Conservation (phyloP, 2,888 invertebrate species). For the Zaprionus obscuricornis region DNA sequence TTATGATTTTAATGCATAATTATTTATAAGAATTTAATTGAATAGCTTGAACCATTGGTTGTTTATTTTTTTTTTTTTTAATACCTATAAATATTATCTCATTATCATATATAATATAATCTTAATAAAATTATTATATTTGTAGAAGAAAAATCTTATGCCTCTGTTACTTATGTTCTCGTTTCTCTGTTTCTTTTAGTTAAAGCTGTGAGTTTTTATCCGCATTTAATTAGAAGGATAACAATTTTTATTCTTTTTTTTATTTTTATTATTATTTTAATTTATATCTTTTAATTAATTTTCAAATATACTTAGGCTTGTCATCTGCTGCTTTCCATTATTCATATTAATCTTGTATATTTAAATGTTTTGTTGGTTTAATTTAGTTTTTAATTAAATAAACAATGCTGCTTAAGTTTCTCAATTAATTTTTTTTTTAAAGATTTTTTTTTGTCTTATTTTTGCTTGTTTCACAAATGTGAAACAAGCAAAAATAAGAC, state of each 20-base stretch:
- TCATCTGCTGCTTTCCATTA: no score
- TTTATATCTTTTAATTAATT: slow-evolving; percentile 49
- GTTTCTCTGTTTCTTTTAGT: no score
- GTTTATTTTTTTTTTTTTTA: slow-evolving; percentile 55
- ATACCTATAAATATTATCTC: slow-evolving; percentile 68
- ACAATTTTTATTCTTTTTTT: slow-evolving; percentile 64
- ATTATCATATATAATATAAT: slow-evolving; percentile 63
- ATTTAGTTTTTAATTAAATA: slow-evolving; percentile 42
- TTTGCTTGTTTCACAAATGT: no score
- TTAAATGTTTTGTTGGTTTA: slow-evolving; percentile 26
- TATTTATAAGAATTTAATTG: slow-evolving; percentile 67
- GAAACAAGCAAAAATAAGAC: no score
- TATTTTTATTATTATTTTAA: slow-evolving; percentile 23
- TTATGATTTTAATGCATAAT: slow-evolving; percentile 74
- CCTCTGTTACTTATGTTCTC: slow-evolving; percentile 74
- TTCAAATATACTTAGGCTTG: slow-evolving; percentile 57
- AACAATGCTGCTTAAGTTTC: slow-evolving; percentile 44
- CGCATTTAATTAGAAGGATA: slow-evolving; percentile 78
- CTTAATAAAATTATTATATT: slow-evolving; percentile 76
- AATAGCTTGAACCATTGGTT: slow-evolving; percentile 78
- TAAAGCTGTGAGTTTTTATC: slow-evolving; percentile 82
- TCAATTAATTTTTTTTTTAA: no score
- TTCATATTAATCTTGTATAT: slow-evolving; percentile 20
- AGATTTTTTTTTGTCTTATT: no score
- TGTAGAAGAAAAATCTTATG: slow-evolving; percentile 79